These are phyloP conservation scores for Colletes latitarsis DNA, from an alignment of 1,140 invertebrate species.

Conservation along the genomic window DNA sequence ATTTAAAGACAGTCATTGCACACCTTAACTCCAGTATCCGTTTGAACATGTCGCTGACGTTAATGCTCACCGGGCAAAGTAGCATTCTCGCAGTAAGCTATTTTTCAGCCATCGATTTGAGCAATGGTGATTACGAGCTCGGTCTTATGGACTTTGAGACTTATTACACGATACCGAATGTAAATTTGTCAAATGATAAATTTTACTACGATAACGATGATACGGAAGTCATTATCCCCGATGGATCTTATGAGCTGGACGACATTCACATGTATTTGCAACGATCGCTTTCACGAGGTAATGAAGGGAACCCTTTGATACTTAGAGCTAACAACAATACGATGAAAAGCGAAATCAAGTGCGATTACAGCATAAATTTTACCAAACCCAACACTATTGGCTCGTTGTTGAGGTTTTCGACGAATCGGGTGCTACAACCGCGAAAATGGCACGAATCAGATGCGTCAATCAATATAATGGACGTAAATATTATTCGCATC, in stretches of 20 bases:
- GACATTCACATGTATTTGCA: background rate
- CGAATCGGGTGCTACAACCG: slow-evolving; percentile 27
- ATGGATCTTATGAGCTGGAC: slow-evolving; percentile 3
- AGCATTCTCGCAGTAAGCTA: too few species aligned
- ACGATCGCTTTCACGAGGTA: background rate
- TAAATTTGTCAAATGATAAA: background rate
- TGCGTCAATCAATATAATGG: slow-evolving; percentile 54
- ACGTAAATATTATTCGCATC: slow-evolving; percentile 58
- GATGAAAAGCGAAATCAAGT: slow-evolving; percentile 43
- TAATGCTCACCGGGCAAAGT: too few species aligned
- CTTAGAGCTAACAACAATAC: slow-evolving; percentile 56
- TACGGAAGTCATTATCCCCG: background rate
- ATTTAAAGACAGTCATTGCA: too few species aligned
- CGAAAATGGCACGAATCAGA: slow-evolving; percentile 48
- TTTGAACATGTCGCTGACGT: too few species aligned
- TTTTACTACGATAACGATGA: background rate
- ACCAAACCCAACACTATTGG: slow-evolving; percentile 38
- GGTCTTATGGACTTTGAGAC: too few species aligned
- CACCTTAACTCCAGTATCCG: too few species aligned
- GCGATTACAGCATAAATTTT: slow-evolving; percentile 52
- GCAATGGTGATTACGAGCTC: background rate
- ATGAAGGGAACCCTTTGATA: too few species aligned
- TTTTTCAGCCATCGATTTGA: background rate
- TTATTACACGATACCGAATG: background rate
- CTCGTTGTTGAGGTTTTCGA: slow-evolving; percentile 48